Evolutionary conservation across 2,888 invertebrate species (phyloP), one percentile per base, ranked within the genome.

Genomic region (Synanthedon formicaeformis): DNA sequence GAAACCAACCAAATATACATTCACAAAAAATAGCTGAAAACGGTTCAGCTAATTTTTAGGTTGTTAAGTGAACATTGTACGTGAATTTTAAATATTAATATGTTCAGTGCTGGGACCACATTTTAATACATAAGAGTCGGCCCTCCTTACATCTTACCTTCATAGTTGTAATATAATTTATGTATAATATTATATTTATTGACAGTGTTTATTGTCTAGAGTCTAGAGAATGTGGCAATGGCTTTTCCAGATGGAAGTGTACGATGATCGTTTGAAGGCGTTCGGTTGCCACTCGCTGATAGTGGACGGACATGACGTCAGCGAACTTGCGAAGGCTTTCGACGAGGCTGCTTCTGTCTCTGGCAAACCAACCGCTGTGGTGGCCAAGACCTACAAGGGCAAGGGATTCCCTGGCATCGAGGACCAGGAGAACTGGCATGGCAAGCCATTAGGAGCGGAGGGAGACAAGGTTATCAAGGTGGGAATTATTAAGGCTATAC

Each of bases 321-420:
- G 94, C 55, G 96, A 95, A 73, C 88, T 99, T 53, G 92, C 92
- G 70, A 96, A 96, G 88, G 96, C 96, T 0, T 93, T 98, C 77
- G 92, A 94, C 66, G 92, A 93, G 69, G 96, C 96, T 1, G 80
- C 92, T 16, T 81, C 81, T 12, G 92, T 92, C 0, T 89, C 92
- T 71, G 95, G 92, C 58, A 92, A 92, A 65, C 99, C 99, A 51
- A 97, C 98, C 12, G 98, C 97, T 40, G 89, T 99, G 55, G 87
- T 99, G 57, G 97, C 97, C 52, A 98, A 98, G 87, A 99, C 99
- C 0, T 96, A 90, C 81, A 99, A 99, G 87, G 99, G 99, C 18
- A 94, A 91, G 73, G 92, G 92, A 66, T 96, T 96, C 86, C 92
- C 93, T 48, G 92, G 92, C 52, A 96, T 99, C 69, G 98, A 98